These are phyloP conservation scores for Antrozous pallidus DNA, from an alignment of 2,797 vertebrate species.

Conservation along the genomic window DNA sequence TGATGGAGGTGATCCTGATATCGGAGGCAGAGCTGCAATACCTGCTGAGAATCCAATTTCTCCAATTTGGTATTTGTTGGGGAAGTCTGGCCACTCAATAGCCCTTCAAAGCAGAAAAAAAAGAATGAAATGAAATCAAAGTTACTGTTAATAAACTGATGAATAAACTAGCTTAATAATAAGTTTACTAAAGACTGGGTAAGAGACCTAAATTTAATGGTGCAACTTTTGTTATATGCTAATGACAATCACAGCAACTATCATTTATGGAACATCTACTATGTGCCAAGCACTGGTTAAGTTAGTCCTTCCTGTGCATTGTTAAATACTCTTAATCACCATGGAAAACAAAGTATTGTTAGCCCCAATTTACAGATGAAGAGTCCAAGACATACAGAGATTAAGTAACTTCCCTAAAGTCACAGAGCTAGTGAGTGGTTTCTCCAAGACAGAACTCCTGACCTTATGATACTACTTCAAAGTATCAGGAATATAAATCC, in stretches of 20 bases:
- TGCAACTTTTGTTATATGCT: neutral
- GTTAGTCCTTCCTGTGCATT: neutral
- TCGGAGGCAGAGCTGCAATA: constrained; percentile 93
- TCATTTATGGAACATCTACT: neutral
- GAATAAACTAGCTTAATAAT: neutral
- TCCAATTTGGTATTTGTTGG: constrained; percentile 91
- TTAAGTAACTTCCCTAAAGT: neutral
- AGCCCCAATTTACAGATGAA: neutral
- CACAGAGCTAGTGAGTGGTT: neutral
- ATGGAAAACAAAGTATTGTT: neutral
- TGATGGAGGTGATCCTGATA: constrained; percentile 98
- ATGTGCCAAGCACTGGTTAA: neutral
- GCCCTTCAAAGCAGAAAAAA: constrained; percentile 82
- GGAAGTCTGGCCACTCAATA: constrained; percentile 95
- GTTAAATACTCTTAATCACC: neutral
- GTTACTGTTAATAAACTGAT: neutral
- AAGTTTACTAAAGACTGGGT: neutral
- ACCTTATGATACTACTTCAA: neutral
- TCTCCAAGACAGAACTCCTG: neutral
- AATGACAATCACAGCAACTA: neutral
- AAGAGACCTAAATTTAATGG: neutral
- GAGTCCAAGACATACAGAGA: neutral
- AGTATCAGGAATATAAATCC: neutral
- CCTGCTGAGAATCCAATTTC: constrained; percentile 92
- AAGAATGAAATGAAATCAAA: neutral